Conservation (phyloP, 1,140 invertebrate species). For the Odontomachus brunneus region DNA sequence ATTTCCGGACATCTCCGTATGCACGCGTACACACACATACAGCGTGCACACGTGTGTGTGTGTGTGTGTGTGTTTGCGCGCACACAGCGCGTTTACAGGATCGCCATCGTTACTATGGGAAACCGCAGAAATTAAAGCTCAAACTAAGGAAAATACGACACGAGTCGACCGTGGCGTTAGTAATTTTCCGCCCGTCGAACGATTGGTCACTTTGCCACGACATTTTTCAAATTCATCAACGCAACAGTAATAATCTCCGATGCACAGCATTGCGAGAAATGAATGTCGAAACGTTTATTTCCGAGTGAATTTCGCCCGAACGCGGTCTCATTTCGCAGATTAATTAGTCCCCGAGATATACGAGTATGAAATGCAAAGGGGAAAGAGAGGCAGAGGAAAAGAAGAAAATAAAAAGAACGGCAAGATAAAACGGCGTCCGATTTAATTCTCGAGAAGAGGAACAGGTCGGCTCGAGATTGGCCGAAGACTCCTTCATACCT, state of each 20-base stretch:
- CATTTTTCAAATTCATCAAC: too few species aligned
- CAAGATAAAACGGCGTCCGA: not conserved
- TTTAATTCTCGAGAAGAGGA: not conserved
- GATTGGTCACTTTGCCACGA: too few species aligned
- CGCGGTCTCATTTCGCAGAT: not conserved
- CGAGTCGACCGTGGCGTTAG: too few species aligned
- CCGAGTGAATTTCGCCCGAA: not conserved
- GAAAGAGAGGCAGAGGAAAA: not conserved
- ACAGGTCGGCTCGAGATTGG: not conserved
- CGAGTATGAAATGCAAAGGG: not conserved
- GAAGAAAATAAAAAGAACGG: too few species aligned
- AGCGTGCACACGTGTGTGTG: too few species aligned
- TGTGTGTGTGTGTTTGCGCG: not conserved
- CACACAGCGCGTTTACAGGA: not conserved
- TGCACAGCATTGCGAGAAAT: too few species aligned
- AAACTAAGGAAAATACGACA: too few species aligned
- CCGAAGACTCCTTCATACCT: not conserved
- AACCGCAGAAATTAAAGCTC: not conserved
- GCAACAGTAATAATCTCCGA: too few species aligned
- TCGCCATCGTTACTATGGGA: not conserved
- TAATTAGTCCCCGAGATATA: not conserved
- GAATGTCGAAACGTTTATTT: not conserved
- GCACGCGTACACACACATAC: not conserved
- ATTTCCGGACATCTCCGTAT: slow-evolving; percentile 46
- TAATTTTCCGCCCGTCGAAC: too few species aligned